Evolutionary conservation across 2,888 invertebrate genomes (phyloP).

Genomic region (Asteroscopus sphinx): DNA sequence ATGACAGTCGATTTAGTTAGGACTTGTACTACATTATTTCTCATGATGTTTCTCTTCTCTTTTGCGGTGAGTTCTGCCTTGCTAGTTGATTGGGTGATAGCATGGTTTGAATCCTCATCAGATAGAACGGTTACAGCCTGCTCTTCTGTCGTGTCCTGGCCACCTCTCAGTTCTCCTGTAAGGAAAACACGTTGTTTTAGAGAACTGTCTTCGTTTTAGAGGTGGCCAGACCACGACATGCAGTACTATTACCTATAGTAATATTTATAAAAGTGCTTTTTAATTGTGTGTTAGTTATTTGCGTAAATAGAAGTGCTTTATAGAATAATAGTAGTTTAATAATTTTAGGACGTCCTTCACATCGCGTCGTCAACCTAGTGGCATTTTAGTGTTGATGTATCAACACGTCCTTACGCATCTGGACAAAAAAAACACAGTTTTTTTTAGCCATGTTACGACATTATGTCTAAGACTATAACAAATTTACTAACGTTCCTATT

Average conservation of each 20-base stretch:
- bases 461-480: too few species aligned
- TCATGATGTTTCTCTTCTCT: constrained; percentile 78
- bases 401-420: too few species aligned
- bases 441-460: too few species aligned
- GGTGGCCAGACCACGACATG: constrained; percentile 72
- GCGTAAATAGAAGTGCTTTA: too few species aligned
- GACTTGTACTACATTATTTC: constrained; percentile 79
- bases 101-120: constrained; percentile 8
- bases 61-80: constrained; percentile 62
- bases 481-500: too few species aligned
- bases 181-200: constrained; percentile 76
- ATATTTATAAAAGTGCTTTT: too few species aligned
- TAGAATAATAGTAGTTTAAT: too few species aligned
- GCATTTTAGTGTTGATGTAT: too few species aligned
- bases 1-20: constrained; percentile 78
- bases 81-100: constrained; percentile 23
- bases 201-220: constrained; percentile 60
- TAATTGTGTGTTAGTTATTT: too few species aligned
- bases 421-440: too few species aligned
- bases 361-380: too few species aligned
- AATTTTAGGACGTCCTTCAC: too few species aligned
- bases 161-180: constrained; percentile 83
- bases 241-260: constrained; percentile 14
- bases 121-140: not conserved
- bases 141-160: constrained; percentile 66